phyloP scores from a whole-genome alignment of 2,888 invertebrate species.

The Opisthograptis luteolata region DNA sequence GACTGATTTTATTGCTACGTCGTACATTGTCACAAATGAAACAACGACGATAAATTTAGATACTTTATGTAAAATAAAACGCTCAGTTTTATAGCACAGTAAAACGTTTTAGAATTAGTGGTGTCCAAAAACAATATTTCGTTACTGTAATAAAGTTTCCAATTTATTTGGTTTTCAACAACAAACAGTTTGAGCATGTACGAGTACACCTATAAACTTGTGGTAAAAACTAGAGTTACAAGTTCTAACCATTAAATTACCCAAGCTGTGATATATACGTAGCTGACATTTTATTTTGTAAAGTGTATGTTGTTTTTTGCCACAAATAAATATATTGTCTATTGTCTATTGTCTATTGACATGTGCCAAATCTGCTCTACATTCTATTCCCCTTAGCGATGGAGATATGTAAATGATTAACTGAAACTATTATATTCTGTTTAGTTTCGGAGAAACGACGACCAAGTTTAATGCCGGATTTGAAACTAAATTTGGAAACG shows the following conservation, averaged over 20 bases:
- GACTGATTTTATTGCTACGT: conserved; percentile 59
- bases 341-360: no score
- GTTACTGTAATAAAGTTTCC: conserved; percentile 52
- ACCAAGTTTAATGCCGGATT: conserved; percentile 46
- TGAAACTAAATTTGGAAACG: conserved; percentile 48
- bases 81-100: conserved; percentile 60
- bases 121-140: conserved; percentile 62
- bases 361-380: conserved; percentile 51
- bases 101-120: conserved; percentile 63
- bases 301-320: no score
- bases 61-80: conserved; percentile 68
- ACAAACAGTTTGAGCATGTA: conserved; percentile 36
- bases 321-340: no score
- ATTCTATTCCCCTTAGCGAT: conserved; percentile 59
- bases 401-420: conserved; percentile 68
- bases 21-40: conserved; percentile 62
- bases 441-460: conserved; percentile 56
- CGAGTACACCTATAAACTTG: no score
- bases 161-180: conserved; percentile 55
- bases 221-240: neutral
- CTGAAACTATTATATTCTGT: conserved; percentile 61
- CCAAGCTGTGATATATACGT: no score
- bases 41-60: conserved; percentile 70
- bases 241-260: conserved; percentile 4
- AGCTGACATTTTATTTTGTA: no score